Conservation (phyloP, 2,888 invertebrate species). For the Stenodema calcarata region DNA sequence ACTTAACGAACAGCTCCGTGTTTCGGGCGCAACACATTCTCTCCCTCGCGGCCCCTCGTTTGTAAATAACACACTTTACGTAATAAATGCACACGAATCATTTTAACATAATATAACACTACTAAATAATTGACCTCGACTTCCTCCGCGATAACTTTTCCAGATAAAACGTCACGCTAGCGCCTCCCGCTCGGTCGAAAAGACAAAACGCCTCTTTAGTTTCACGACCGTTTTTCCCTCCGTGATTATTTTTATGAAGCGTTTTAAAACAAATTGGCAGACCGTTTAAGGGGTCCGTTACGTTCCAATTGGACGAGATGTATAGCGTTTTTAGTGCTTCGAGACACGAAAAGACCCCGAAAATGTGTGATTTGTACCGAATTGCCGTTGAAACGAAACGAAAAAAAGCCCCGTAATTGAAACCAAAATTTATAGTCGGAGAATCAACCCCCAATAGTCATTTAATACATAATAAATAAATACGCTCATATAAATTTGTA, state of each 20-base stretch:
- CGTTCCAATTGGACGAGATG: background rate
- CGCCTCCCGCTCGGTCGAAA: background rate
- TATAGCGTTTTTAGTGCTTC: no score
- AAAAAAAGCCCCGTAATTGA: no score
- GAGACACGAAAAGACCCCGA: no score
- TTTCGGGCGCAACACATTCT: no score
- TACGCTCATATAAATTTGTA: no score
- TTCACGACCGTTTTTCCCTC: slow-evolving; percentile 4
- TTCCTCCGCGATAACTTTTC: slow-evolving; percentile 7
- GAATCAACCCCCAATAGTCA: no score
- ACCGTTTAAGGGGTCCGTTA: background rate
- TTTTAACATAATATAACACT: slow-evolving; percentile 28
- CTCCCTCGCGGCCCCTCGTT: background rate
- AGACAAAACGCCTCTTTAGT: slow-evolving; percentile 14
- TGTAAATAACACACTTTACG: background rate
- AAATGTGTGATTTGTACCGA: no score
- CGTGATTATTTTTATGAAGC: slow-evolving; percentile 10
- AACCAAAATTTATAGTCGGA: no score
- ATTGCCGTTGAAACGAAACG: no score
- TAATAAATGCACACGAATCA: slow-evolving; percentile 3
- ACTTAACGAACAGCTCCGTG: no score
- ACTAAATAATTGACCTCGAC: slow-evolving; percentile 43
- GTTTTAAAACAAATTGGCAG: background rate
- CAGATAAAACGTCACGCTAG: slow-evolving; percentile 43
- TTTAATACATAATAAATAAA: no score